A percentile compares a stretch with the other conserved stretches of the same genome.
Evolutionary conservation across 2,113 vertebrate species (phyloP).

Genomic region (Psilopsiagon aurifrons): DNA sequence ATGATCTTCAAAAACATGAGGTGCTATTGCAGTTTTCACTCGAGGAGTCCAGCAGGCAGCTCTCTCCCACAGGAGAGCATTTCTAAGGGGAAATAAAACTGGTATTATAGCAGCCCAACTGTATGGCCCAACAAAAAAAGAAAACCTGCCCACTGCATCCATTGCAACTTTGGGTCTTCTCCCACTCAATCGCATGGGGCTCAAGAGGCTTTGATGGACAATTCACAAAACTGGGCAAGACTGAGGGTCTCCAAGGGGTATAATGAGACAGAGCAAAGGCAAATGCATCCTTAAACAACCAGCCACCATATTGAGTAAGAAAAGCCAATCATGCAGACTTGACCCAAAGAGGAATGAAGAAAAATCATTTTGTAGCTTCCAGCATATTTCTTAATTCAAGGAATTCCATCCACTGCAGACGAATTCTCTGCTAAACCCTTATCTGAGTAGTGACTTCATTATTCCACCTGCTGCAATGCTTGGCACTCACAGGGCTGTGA

Average conservation of each 20-base stretch:
- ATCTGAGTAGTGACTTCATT: fast-evolving
- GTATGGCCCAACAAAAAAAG: background rate
- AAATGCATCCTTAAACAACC: background rate
- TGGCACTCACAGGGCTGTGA: background rate
- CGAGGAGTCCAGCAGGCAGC: background rate
- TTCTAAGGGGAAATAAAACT: background rate
- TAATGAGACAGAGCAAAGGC: background rate
- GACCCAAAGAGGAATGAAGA: background rate
- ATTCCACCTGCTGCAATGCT: background rate
- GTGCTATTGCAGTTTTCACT: background rate
- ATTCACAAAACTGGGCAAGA: background rate
- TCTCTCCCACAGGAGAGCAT: background rate
- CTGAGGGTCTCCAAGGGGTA: background rate
- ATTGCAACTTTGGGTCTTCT: background rate
- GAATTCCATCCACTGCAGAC: background rate
- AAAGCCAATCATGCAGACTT: background rate
- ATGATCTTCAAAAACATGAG: background rate
- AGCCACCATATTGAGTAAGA: background rate
- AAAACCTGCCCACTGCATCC: background rate
- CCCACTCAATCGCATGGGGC: background rate
- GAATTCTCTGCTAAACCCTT: background rate
- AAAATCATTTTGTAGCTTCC: background rate
- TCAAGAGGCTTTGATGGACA: background rate
- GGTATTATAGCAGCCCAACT: background rate
- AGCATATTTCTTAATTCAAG: background rate